Evolutionary conservation across 2,113 vertebrate genomes (phyloP).

Genomic region (Antechinus flavipes): DNA sequence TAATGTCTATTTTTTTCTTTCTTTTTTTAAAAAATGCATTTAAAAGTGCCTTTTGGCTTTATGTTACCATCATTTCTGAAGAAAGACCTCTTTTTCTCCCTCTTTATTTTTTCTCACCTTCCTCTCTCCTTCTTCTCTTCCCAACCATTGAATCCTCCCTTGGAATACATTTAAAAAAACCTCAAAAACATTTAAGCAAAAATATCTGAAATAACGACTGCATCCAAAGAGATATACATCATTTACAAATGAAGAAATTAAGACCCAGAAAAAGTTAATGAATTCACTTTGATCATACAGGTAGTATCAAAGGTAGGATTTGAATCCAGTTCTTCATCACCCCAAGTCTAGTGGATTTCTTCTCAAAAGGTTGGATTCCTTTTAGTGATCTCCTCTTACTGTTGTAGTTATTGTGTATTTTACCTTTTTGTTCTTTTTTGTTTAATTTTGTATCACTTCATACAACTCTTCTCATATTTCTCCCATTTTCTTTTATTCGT

Average conservation of each 20-base stretch:
- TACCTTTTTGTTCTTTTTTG: not conserved
- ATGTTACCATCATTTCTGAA: not conserved
- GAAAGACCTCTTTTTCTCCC: not conserved
- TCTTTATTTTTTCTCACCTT: not conserved
- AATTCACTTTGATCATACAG: not conserved
- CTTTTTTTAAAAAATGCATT: not conserved
- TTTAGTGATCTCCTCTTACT: not conserved
- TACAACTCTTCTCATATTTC: not conserved
- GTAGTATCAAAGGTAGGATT: not conserved
- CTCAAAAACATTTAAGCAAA: not conserved
- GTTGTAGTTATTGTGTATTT: not conserved
- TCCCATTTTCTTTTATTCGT: not conserved
- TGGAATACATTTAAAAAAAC: not conserved
- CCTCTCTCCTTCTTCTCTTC: not conserved
- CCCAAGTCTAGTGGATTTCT: not conserved
- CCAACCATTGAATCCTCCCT: not conserved
- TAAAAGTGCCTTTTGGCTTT: not conserved
- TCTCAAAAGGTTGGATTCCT: not conserved
- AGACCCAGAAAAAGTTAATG: not conserved
- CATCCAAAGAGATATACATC: not conserved
- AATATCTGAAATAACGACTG: not conserved
- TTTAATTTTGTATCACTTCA: not conserved
- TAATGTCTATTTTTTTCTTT: not conserved
- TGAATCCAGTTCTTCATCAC: not conserved
- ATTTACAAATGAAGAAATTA: not conserved